phyloP scores from a whole-genome alignment of 1,140 invertebrate genomes.

The Gerris buenoi region DNA sequence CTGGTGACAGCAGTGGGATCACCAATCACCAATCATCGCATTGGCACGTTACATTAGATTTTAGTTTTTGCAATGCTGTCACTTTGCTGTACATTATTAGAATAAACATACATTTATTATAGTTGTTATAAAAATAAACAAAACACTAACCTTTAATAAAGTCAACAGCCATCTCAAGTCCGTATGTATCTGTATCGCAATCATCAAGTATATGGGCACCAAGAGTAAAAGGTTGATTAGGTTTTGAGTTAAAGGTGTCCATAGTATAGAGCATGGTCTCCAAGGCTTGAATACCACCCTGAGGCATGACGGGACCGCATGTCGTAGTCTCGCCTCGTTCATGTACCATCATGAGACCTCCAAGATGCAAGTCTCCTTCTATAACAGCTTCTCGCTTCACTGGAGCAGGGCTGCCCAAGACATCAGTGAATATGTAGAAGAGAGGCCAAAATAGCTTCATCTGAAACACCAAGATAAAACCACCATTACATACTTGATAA shows the following conservation, averaged over 20 bases:
- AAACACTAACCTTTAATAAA: constrained; percentile 35
- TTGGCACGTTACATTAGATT: too few relatives aligned
- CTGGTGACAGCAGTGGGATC: too few relatives aligned
- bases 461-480: too few relatives aligned
- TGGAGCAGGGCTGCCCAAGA: constrained; percentile 30
- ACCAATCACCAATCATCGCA: too few relatives aligned
- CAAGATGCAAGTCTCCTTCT: constrained; percentile 66
- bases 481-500: too few relatives aligned
- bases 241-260: constrained; percentile 57
- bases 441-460: background rate
- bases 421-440: background rate
- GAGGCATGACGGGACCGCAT: constrained; percentile 86
- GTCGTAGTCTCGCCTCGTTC: constrained; percentile 66
- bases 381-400: constrained; percentile 71
- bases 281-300: constrained; percentile 77
- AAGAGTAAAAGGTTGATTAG: constrained; percentile 55
- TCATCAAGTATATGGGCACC: constrained; percentile 84
- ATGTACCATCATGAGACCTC: constrained; percentile 91
- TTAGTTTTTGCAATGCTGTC: too few relatives aligned
- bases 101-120: too few relatives aligned
- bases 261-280: constrained; percentile 86
- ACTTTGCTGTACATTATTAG: too few relatives aligned
- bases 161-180: constrained; percentile 86
- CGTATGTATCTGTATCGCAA: constrained; percentile 91
- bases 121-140: background rate